Evolutionary conservation across 2,888 invertebrate species (phyloP).

Genomic region (Agapostemon virescens): DNA sequence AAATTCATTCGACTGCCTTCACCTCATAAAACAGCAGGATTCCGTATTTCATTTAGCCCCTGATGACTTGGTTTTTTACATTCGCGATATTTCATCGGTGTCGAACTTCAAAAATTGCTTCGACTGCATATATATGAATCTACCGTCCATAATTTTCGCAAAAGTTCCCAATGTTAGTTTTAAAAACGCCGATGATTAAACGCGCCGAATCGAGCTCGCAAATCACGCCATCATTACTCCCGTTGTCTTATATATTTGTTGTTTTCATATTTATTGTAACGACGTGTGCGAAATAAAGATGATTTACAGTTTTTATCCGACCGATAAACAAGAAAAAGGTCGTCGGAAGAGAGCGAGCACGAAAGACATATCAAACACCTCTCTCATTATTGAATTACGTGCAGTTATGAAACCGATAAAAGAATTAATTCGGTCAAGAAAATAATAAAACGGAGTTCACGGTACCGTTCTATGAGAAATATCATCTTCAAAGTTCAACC

Average conservation of each 20-base stretch:
- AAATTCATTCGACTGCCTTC: background rate
- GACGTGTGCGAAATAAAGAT: background rate
- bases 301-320: background rate
- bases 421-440: background rate
- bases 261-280: background rate
- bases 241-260: background rate
- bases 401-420: background rate
- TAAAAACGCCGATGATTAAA: background rate
- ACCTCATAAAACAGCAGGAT: background rate
- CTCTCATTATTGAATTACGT: background rate
- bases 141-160: background rate
- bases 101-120: conserved; percentile 4
- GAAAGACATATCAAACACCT: background rate
- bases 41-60: background rate
- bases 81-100: background rate
- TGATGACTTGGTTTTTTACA: conserved; percentile 1
- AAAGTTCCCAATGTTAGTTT: background rate
- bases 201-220: background rate
- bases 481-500: background rate
- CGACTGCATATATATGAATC: background rate
- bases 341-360: background rate
- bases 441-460: background rate
- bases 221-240: background rate
- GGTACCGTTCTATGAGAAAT: too few species aligned
- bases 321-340: background rate